A percentile compares a stretch with the other conserved stretches of the same genome.
Evolutionary conservation across 2,113 vertebrate species (phyloP).

Genomic region (Xenopus laevis): DNA sequence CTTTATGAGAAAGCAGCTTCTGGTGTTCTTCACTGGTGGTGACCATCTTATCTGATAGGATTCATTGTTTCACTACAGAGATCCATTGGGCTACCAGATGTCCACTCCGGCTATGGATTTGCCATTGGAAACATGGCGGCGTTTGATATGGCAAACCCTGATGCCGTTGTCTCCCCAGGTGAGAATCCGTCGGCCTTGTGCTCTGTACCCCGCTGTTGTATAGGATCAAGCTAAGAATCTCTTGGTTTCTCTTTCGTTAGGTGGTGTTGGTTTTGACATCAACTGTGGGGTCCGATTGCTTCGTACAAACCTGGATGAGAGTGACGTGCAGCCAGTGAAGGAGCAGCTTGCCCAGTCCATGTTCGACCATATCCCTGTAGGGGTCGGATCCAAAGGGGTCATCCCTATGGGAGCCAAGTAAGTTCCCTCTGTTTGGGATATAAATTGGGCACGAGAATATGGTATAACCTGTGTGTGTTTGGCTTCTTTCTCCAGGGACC

Average conservation of each 20-base stretch:
- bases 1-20: too few relatives aligned
- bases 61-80: constrained; percentile 60
- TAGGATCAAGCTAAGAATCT: too few relatives aligned
- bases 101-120: constrained; percentile 96
- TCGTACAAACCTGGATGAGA: constrained; percentile 91
- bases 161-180: constrained; percentile 94
- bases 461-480: too few relatives aligned
- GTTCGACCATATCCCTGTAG: constrained; percentile 97
- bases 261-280: constrained; percentile 95
- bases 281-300: constrained; percentile 94
- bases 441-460: too few relatives aligned
- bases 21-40: too few relatives aligned
- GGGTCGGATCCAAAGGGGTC: constrained; percentile 94
- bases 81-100: constrained; percentile 93
- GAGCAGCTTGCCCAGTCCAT: constrained; percentile 94
- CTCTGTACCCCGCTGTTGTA: neutral
- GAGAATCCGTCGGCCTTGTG: neutral
- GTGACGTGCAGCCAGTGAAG: constrained; percentile 94
- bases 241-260: constrained; percentile 52
- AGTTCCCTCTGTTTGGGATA: constrained; percentile 47
- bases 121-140: constrained; percentile 98
- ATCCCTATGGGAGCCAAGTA: constrained; percentile 98
- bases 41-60: too few relatives aligned
- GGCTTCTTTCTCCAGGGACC: constrained; percentile 69
- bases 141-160: constrained; percentile 87